A percentile compares a stretch with the other conserved stretches of the same genome.
phyloP scores from a whole-genome alignment of 1,140 invertebrate genomes.

The Drosophila biarmipes region DNA sequence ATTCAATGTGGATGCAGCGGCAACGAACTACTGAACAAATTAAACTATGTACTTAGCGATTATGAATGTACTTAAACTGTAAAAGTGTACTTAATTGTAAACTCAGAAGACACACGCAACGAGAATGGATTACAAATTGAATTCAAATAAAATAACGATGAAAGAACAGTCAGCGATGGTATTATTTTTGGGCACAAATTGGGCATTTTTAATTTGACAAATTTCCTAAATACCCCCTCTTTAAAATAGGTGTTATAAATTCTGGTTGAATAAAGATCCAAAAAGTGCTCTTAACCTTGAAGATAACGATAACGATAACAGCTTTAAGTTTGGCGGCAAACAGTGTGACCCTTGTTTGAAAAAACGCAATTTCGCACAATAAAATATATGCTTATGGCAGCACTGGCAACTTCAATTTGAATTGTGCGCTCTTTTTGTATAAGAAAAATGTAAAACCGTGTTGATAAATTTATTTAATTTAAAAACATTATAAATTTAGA shows the following conservation, averaged over 20 bases:
- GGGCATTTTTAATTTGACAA: too few species aligned
- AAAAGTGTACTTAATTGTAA: constrained; percentile 44
- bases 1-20: constrained; percentile 20
- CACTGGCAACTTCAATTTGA: neutral
- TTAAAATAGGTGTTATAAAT: too few species aligned
- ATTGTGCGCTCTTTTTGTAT: neutral
- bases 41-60: constrained; percentile 40
- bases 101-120: constrained; percentile 27
- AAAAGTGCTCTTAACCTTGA: too few species aligned
- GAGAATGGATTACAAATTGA: constrained; percentile 47
- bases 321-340: neutral
- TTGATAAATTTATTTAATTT: constrained; percentile 4
- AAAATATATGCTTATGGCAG: neutral
- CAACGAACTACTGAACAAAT: constrained; percentile 39
- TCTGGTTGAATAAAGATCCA: too few species aligned
- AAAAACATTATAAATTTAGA: constrained; percentile 8
- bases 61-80: constrained; percentile 18
- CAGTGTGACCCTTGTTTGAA: neutral
- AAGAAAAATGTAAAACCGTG: too few species aligned
- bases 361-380: neutral
- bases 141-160: constrained; percentile 45
- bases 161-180: constrained; percentile 7
- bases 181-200: neutral
- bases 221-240: too few species aligned
- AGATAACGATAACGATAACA: too few species aligned